Conservation (phyloP, 2,888 invertebrate genomes). For the Anaspis maculata region DNA sequence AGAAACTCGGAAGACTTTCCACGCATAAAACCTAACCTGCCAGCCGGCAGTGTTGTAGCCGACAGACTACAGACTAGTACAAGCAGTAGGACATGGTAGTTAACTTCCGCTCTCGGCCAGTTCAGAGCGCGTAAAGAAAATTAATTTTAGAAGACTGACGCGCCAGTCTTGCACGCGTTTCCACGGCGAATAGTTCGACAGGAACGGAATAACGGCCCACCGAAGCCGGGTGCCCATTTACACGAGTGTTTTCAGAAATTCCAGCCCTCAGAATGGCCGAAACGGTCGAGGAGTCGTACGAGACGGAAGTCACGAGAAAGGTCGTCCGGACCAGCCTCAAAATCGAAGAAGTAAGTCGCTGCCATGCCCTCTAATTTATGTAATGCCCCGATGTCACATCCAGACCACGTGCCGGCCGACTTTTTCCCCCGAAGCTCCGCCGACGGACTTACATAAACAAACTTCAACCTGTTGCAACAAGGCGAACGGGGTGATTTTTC, state of each 20-base stretch:
- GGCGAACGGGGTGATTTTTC: too few relatives aligned
- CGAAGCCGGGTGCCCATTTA: constrained; percentile 10
- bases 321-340: constrained; percentile 61
- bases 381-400: constrained; percentile 1
- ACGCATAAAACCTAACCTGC: too few relatives aligned
- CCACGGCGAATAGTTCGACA: constrained; percentile 29
- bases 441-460: constrained; percentile 2
- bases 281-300: constrained; percentile 62
- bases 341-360: constrained; percentile 61
- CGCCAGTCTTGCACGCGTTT: constrained; percentile 35
- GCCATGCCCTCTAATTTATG: constrained; percentile 16
- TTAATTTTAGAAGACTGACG: constrained; percentile 31
- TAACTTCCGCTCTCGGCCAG: constrained; percentile 31
- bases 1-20: too few relatives aligned
- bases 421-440: too few relatives aligned
- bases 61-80: constrained; percentile 7
- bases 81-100: constrained; percentile 19
- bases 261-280: constrained; percentile 47
- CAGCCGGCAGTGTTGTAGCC: too few relatives aligned
- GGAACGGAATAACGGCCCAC: too few relatives aligned
- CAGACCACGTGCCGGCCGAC: constrained; percentile 4
- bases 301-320: constrained; percentile 62
- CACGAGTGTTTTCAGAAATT: background rate
- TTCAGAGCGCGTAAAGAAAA: constrained; percentile 29
- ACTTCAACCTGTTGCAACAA: too few relatives aligned